Conservation (phyloP, 2,888 invertebrate genomes). For the Ariolimax columbianus region DNA sequence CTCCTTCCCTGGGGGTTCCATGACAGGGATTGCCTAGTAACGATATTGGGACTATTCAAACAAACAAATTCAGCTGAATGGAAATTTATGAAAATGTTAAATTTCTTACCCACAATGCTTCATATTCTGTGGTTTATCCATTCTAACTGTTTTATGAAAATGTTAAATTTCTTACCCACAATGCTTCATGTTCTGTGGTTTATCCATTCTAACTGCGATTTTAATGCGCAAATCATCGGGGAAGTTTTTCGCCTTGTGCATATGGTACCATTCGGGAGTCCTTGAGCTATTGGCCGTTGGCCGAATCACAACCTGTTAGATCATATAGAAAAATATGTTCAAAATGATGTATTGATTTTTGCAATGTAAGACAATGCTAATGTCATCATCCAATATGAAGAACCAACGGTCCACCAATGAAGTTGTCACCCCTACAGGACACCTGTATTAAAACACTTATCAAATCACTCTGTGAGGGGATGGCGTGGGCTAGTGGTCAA, state of each 20-base stretch:
- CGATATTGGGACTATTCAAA: too few species aligned
- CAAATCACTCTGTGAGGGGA: too few species aligned
- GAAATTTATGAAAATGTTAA: too few species aligned
- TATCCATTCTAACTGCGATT: constrained; percentile 99
- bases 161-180: constrained; percentile 86
- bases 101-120: constrained; percentile 93
- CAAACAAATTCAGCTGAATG: too few species aligned
- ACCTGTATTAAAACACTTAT: too few species aligned
- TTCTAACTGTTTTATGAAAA: constrained; percentile 92
- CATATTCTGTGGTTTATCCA: constrained; percentile 99
- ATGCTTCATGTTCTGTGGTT: constrained; percentile 99
- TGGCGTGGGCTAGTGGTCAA: too few species aligned
- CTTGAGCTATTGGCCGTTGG: constrained; percentile 83
- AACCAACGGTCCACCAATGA: not conserved
- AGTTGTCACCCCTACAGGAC: too few species aligned
- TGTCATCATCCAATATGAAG: not conserved
- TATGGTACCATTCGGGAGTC: constrained; percentile 94
- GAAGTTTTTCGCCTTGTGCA: constrained; percentile 92
- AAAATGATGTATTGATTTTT: not conserved
- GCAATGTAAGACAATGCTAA: not conserved
- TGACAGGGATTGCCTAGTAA: too few species aligned
- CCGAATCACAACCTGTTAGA: constrained; percentile 79
- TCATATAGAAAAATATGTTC: not conserved
- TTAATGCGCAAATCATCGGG: constrained; percentile 97
- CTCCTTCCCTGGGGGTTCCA: too few species aligned